Conservation (phyloP, 30 jellyfish, hydroid and myxozoan species). For the Catostylus mosaicus region DNA sequence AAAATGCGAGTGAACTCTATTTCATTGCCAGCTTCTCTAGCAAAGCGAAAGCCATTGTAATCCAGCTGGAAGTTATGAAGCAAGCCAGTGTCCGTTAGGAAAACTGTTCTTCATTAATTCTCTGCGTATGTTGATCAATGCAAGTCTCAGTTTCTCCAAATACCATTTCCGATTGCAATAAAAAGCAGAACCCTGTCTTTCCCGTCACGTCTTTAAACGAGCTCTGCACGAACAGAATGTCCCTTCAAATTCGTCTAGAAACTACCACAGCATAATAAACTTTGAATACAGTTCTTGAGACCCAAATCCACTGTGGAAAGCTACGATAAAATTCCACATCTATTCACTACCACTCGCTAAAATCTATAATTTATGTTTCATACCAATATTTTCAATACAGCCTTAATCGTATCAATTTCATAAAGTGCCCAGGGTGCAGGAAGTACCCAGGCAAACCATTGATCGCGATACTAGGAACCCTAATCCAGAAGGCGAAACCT, state of each 20-base stretch:
- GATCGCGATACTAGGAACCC: slow-evolving; percentile 50
- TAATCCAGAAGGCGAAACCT: slow-evolving; percentile 50
- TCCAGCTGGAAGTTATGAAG: no score
- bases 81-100: no score
- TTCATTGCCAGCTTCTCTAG: no score
- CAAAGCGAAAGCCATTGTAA: no score
- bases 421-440: slow-evolving; percentile 2
- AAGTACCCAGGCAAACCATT: slow-evolving; percentile 17
- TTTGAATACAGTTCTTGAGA: neutral
- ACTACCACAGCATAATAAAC: neutral
- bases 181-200: neutral
- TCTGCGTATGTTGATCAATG: no score
- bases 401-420: neutral
- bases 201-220: slow-evolving; percentile 9
- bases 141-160: no score
- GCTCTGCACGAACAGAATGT: neutral
- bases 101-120: no score
- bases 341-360: slow-evolving; percentile 15
- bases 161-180: no score
- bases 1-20: no score
- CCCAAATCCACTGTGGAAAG: neutral
- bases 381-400: slow-evolving; percentile 11
- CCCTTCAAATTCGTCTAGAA: neutral
- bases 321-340: neutral
- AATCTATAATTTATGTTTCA: neutral